Percentiles rank a stretch among this genome's conserved stretches.
Conservation (phyloP, 2,113 vertebrate genomes). For the Rana temporaria region DNA sequence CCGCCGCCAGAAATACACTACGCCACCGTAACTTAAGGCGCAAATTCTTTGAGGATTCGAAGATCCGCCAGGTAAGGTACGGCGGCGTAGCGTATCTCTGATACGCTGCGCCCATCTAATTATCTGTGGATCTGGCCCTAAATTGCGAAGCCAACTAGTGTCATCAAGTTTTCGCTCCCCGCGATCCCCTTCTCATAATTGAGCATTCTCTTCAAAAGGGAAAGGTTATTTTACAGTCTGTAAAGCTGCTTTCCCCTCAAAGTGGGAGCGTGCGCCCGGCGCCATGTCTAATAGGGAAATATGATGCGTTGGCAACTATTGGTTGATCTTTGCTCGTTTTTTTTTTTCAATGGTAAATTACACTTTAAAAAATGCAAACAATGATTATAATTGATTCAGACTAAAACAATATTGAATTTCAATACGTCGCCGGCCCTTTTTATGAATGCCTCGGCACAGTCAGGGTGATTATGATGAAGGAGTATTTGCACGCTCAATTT, state of each 20-base stretch:
- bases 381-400: conserved; percentile 85
- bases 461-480: conserved; percentile 76
- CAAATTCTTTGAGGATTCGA: no score
- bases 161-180: neutral
- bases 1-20: no score
- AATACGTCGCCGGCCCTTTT: conserved; percentile 76
- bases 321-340: conserved; percentile 70
- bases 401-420: conserved; percentile 85
- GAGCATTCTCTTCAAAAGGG: neutral
- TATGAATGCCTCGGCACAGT: conserved; percentile 75
- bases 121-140: no score
- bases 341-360: conserved; percentile 71
- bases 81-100: no score
- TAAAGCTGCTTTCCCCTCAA: conserved; percentile 53
- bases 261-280: conserved; percentile 54
- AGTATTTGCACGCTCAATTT: conserved; percentile 76
- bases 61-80: no score
- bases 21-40: no score
- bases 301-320: conserved; percentile 71
- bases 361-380: conserved; percentile 82
- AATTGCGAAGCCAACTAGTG: neutral
- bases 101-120: no score
- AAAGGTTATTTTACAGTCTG: neutral
- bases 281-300: conserved; percentile 67
- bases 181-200: neutral